These are phyloP conservation scores for Podilymbus podiceps DNA, from an alignment of 2,113 vertebrate genomes.

Conservation along the genomic window DNA sequence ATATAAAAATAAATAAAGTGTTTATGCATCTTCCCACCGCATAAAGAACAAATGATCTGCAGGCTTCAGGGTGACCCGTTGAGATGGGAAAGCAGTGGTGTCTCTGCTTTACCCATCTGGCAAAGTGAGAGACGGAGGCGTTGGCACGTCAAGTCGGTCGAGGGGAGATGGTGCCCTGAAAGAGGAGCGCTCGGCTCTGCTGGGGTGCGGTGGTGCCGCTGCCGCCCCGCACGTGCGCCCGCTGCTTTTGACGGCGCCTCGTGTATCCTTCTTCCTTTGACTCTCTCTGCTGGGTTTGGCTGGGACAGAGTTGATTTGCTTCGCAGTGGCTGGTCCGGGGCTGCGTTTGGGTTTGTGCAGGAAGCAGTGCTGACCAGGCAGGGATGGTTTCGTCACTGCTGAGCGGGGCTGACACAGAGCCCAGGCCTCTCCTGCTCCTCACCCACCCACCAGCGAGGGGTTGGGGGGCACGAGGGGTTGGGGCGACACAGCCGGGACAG, in stretches of 20 bases:
- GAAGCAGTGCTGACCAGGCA: too few species aligned
- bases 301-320: too few species aligned
- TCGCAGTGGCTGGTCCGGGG: too few species aligned
- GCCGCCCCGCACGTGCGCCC: rapidly evolving
- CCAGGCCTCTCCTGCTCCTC: too few species aligned
- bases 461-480: too few species aligned
- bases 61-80: background rate
- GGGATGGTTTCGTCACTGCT: too few species aligned
- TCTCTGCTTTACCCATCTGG: background rate
- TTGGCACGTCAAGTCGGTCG: rapidly evolving
- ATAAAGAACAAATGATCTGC: background rate
- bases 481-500: too few species aligned
- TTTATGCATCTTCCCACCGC: background rate
- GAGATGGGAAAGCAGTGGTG: background rate
- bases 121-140: background rate
- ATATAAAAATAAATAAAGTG: background rate
- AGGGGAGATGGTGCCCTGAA: background rate
- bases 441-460: too few species aligned
- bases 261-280: background rate
- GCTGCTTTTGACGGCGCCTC: background rate
- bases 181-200: rapidly evolving
- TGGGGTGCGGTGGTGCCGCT: background rate
- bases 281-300: background rate
- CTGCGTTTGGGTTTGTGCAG: too few species aligned
- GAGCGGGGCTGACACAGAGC: too few species aligned